Evolutionary conservation across 2,888 invertebrate species (phyloP).

Genomic region (Chrysolina americana): DNA sequence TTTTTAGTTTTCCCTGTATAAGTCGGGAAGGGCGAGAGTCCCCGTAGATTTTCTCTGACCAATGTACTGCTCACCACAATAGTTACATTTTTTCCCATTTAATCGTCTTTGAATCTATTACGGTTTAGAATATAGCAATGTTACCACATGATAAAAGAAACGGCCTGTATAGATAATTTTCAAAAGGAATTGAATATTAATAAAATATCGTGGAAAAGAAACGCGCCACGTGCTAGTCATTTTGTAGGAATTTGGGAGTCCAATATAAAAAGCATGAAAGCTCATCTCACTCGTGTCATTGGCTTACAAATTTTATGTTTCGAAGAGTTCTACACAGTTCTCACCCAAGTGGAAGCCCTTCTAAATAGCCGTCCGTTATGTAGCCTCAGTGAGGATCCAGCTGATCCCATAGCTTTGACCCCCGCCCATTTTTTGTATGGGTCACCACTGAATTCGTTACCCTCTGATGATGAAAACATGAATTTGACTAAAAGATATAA

Average conservation of each 20-base stretch:
- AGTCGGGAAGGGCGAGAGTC: too few species aligned
- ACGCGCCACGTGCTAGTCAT: conserved; percentile 53
- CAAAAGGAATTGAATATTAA: conserved; percentile 34
- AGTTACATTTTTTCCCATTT: too few species aligned
- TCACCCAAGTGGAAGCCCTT: conserved; percentile 49
- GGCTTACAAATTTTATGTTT: conserved; percentile 46
- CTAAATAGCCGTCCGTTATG: conserved; percentile 52
- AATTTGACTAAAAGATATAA: background rate
- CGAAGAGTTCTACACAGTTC: conserved; percentile 52
- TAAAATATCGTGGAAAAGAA: conserved; percentile 17
- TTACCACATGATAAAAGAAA: too few species aligned
- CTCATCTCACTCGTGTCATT: conserved; percentile 51
- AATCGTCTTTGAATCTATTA: too few species aligned
- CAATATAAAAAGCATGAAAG: conserved; percentile 25
- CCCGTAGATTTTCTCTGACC: too few species aligned
- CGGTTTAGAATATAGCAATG: too few species aligned
- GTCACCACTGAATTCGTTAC: background rate
- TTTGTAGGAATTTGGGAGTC: conserved; percentile 59
- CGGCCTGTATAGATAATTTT: too few species aligned
- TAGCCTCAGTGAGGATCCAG: conserved; percentile 34
- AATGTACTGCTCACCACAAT: too few species aligned
- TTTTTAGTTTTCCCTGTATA: too few species aligned
- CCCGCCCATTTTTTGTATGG: conserved; percentile 43
- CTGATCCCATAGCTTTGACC: conserved; percentile 40
- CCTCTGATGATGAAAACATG: background rate